A percentile compares a stretch with the other conserved stretches of the same genome.
Conservation (phyloP, 1,140 invertebrate species). For the Luehdorfia chinensis region DNA sequence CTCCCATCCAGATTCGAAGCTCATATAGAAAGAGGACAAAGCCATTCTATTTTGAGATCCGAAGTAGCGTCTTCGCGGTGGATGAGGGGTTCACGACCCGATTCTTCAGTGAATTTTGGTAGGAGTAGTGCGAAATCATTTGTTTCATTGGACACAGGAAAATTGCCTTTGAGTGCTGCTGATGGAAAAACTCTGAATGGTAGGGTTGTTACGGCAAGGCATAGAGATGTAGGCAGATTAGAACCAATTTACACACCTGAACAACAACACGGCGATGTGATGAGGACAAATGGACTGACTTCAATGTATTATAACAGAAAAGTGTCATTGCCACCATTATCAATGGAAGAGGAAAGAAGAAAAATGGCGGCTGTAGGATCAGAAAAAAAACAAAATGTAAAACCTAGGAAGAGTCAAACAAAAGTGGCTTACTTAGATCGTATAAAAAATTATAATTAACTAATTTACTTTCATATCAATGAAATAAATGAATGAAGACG, state of each 20-base stretch:
- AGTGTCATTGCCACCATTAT: constrained; percentile 67
- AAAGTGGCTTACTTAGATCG: constrained; percentile 28
- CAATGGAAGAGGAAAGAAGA: constrained; percentile 57
- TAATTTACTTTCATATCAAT: too few species aligned
- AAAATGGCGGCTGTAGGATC: constrained; percentile 43
- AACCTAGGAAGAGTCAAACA: constrained; percentile 31
- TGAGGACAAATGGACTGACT: constrained; percentile 34
- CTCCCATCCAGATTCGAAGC: constrained; percentile 59
- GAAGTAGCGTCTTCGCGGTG: constrained; percentile 72
- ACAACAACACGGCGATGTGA: constrained; percentile 32
- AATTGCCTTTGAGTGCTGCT: constrained; percentile 35
- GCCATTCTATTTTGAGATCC: constrained; percentile 62
- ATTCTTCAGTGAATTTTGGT: constrained; percentile 57
- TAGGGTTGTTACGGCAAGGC: constrained; percentile 53
- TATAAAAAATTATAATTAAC: constrained; percentile 27
- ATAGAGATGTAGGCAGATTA: constrained; percentile 48
- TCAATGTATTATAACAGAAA: constrained; percentile 63
- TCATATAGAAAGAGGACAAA: constrained; percentile 53
- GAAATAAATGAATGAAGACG: too few species aligned
- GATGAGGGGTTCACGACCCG: constrained; percentile 58
- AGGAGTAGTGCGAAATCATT: constrained; percentile 68
- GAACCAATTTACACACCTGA: constrained; percentile 59
- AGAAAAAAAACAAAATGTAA: constrained; percentile 42
- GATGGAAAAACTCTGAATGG: constrained; percentile 42
- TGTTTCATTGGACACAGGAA: constrained; percentile 58